phyloP scores from a whole-genome alignment of 2,113 vertebrate species.

The Syrmaticus mikado region DNA sequence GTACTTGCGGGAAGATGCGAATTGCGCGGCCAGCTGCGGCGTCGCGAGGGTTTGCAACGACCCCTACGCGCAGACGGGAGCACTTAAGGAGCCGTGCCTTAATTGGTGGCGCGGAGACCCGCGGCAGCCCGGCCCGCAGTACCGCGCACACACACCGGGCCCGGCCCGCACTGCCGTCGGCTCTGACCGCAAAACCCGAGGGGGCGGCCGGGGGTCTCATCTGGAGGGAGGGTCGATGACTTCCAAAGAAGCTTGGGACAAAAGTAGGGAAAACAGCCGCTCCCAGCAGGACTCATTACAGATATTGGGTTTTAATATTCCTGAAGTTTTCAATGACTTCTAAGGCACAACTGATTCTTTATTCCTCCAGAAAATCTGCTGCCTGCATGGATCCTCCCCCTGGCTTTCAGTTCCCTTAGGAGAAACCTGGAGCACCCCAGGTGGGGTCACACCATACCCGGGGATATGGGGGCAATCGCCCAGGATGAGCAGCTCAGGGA shows the following conservation, averaged over 20 bases:
- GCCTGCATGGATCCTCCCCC: not conserved
- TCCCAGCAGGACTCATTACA: not conserved
- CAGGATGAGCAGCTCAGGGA: not conserved
- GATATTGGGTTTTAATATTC: not conserved
- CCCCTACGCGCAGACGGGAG: fast-evolving
- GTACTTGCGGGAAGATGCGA: not conserved
- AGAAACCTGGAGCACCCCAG: fast-evolving
- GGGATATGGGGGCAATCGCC: fast-evolving
- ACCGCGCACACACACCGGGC: too few species aligned
- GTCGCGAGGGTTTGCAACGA: not conserved
- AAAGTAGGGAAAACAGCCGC: not conserved
- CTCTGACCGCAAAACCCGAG: not conserved
- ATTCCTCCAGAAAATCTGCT: not conserved
- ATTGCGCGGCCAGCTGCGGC: not conserved
- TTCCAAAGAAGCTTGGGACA: not conserved
- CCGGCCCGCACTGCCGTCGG: too few species aligned
- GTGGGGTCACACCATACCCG: not conserved
- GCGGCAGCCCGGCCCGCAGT: too few species aligned
- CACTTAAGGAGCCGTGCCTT: fast-evolving
- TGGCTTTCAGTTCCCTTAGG: not conserved
- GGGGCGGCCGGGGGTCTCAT: not conserved
- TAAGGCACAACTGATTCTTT: not conserved
- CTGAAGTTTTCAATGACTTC: conserved; percentile 20
- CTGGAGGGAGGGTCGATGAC: not conserved
- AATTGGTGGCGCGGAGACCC: fast-evolving